Evolutionary conservation across 2,888 invertebrate species (phyloP).

Genomic region (Pheosia tremula): DNA sequence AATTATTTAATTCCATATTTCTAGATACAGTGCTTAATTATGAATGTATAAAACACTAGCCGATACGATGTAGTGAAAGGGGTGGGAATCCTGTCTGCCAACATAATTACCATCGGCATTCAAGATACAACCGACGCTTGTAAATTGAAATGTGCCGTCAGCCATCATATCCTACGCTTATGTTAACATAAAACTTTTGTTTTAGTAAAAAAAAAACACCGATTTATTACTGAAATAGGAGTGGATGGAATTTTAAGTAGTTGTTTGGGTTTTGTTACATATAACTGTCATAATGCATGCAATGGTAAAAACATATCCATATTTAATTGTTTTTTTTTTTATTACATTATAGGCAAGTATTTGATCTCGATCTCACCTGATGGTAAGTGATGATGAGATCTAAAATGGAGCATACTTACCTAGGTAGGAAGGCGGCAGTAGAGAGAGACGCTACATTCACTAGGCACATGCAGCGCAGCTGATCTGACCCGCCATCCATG

Average conservation of each 20-base stretch:
- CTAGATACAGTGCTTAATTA: conserved; percentile 6
- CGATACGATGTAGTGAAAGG: conserved; percentile 43
- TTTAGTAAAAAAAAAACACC: conserved; percentile 1
- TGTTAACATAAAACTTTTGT: conserved; percentile 14
- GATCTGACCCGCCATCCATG: too few relatives aligned
- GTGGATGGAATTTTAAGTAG: neutral
- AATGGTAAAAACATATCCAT: too few relatives aligned
- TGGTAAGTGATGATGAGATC: too few relatives aligned
- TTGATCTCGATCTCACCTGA: too few relatives aligned
- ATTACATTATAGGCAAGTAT: too few relatives aligned
- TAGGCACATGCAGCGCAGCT: too few relatives aligned
- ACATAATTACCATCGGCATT: conserved; percentile 57
- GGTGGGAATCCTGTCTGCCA: conserved; percentile 54
- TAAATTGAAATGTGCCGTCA: conserved; percentile 55
- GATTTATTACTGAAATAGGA: neutral
- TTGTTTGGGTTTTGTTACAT: too few relatives aligned
- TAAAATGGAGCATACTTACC: too few relatives aligned
- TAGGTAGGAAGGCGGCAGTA: too few relatives aligned
- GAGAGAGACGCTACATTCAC: too few relatives aligned
- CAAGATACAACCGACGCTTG: conserved; percentile 50
- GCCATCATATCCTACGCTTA: conserved; percentile 41
- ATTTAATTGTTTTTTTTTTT: too few relatives aligned
- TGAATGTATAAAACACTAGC: conserved; percentile 27
- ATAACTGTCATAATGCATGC: too few relatives aligned
- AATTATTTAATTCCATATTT: conserved; percentile 17